A percentile compares a stretch with the other conserved stretches of the same genome.
Conservation (phyloP, 2,888 invertebrate species). For the Macaria liturata region DNA sequence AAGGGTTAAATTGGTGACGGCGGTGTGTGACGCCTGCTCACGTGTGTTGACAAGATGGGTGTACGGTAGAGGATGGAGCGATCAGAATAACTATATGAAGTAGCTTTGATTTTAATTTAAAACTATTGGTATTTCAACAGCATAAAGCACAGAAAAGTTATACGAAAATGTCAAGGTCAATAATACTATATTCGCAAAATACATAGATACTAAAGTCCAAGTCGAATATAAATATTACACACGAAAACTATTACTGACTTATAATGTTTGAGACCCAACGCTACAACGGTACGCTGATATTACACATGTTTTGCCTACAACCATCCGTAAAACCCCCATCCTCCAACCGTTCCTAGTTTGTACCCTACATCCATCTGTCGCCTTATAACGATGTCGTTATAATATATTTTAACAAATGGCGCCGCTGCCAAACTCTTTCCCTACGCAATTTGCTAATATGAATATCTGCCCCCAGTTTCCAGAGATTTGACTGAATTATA, state of each 20-base stretch:
- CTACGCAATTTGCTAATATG: not conserved
- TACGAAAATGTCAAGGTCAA: no score
- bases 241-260: no score
- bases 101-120: not conserved
- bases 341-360: constrained; percentile 11
- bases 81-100: not conserved
- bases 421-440: constrained; percentile 12
- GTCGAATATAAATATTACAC: no score
- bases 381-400: constrained; percentile 18
- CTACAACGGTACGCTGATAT: no score
- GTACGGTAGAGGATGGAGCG: constrained; percentile 7
- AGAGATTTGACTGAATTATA: no score
- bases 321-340: not conserved
- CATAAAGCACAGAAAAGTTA: no score
- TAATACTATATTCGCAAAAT: no score
- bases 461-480: no score
- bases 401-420: constrained; percentile 22
- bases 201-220: no score
- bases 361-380: constrained; percentile 8
- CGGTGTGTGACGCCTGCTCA: constrained; percentile 42
- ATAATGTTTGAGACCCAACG: no score
- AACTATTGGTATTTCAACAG: not conserved
- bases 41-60: constrained; percentile 39
- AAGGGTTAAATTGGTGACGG: constrained; percentile 63
- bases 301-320: no score